Percentiles rank a stretch among this genome's conserved stretches.
These are phyloP conservation scores for Pteruthius melanotis DNA, from an alignment of 2,113 vertebrate genomes.

Conservation along the genomic window DNA sequence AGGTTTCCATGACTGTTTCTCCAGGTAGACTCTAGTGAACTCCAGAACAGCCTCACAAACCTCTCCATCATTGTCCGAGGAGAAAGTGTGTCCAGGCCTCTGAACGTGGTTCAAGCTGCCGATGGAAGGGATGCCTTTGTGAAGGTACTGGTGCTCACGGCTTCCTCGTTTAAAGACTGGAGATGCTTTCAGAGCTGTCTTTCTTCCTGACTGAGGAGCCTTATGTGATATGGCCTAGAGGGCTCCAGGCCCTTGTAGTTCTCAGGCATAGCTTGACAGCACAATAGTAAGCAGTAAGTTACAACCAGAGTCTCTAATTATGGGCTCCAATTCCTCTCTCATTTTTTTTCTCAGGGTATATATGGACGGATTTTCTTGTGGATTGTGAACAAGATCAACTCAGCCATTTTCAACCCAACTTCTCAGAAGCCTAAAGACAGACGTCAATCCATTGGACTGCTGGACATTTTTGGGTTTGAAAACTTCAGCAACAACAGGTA, in stretches of 20 bases:
- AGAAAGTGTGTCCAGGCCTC: conserved; percentile 83
- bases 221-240: background rate
- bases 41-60: conserved; percentile 82
- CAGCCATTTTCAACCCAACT: conserved; percentile 79
- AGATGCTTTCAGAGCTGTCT: background rate
- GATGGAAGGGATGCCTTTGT: conserved; percentile 90
- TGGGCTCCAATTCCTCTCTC: background rate
- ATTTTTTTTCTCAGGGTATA: conserved; percentile 79
- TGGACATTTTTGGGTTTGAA: conserved; percentile 99
- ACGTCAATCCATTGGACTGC: conserved; percentile 83
- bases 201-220: background rate
- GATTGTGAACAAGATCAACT: conserved; percentile 93
- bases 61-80: conserved; percentile 84
- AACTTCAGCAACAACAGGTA: conserved; percentile 97
- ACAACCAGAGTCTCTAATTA: background rate
- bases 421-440: conserved; percentile 66
- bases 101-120: conserved; percentile 82
- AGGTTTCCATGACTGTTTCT: background rate
- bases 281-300: background rate
- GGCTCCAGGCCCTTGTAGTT: background rate
- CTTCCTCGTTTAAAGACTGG: background rate
- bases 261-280: background rate
- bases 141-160: conserved; percentile 76
- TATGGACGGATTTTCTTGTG: conserved; percentile 92
- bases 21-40: conserved; percentile 81